Evolutionary conservation across 2,113 vertebrate genomes (phyloP), one percentile per base, ranked within the genome.

Genomic region (Myocastor coypus): DNA sequence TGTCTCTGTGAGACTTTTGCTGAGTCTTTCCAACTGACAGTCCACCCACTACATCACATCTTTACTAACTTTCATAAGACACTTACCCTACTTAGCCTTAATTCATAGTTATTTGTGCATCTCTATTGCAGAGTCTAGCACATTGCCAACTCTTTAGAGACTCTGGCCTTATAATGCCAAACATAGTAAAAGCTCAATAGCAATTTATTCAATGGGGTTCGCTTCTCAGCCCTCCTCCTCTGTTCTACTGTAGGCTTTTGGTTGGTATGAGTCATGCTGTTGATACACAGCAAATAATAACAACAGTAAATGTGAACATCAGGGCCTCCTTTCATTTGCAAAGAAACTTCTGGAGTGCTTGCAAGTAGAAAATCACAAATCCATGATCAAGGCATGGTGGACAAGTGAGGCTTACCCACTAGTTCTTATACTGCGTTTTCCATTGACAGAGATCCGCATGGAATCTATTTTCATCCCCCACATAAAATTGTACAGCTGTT

Each of bases 401-500:
- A 95, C 20, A 52, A 97, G 66, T 87, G 94, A 96, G 92, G 91
- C 95, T 96, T 94, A 94, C 97, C 93, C 95, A 84, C 89, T 91
- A 96, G 97, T 94, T 98, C 96, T 97, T 98, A 96, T 69, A 55
- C 24, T 14, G 16, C n/a, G 93, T 96, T 97, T 98, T 98, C 96
- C 83, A 86, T 94, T 94, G 97, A 98, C 96, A 98, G 97, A 98
- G 97, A 98, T 97, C 97, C 97, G 95, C 92, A 92, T 71, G 90
- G 97, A 97, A 96, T 5, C 46, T 89, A 96, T 89, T 97, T 98
- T 98, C 96, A 98, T 96, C 96, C 95, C 93, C 95, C 93, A 64
- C 85, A 32, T 71, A 97, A 97, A 96, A 98, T 90, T 95, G 95
- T 98, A 98, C 97, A 97, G 97, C 98, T 98, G 97, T 97, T 98